Evolutionary conservation across 1,140 invertebrate species (phyloP).

Genomic region (Drosophila sp.): DNA sequence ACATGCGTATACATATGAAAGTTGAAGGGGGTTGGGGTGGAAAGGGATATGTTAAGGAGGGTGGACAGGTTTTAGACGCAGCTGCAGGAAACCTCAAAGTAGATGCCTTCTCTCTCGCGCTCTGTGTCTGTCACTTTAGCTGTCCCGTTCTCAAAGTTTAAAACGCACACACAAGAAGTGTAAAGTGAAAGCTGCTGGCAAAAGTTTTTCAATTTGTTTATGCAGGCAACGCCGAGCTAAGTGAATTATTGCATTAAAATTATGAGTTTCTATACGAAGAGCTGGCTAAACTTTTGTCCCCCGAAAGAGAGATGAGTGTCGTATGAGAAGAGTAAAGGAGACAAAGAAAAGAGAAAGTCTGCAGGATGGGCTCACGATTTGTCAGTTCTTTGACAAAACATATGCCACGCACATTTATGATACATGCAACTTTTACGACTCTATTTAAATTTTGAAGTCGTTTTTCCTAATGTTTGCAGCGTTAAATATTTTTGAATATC

Average conservation of each 20-base stretch:
- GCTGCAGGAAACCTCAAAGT: background rate
- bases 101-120: background rate
- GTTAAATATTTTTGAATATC: background rate
- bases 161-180: constrained; percentile 36
- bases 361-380: background rate
- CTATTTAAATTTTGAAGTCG: background rate
- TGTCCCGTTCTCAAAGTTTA: background rate
- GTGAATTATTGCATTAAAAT: constrained; percentile 76
- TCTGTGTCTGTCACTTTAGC: background rate
- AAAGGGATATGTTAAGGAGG: no score
- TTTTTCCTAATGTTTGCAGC: background rate
- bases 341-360: background rate
- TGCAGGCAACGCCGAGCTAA: constrained; percentile 63
- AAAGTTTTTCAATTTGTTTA: constrained; percentile 82
- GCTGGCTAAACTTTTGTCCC: constrained; percentile 18
- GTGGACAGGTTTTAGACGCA: constrained; percentile 7
- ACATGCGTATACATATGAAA: constrained; percentile 19
- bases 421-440: background rate
- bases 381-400: background rate
- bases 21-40: background rate
- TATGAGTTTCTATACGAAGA: constrained; percentile 50
- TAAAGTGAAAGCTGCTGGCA: constrained; percentile 60
- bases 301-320: background rate
- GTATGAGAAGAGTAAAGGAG: background rate
- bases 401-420: background rate